Conservation (phyloP, 2,797 vertebrate species). For the Lateolabrax maculatus region DNA sequence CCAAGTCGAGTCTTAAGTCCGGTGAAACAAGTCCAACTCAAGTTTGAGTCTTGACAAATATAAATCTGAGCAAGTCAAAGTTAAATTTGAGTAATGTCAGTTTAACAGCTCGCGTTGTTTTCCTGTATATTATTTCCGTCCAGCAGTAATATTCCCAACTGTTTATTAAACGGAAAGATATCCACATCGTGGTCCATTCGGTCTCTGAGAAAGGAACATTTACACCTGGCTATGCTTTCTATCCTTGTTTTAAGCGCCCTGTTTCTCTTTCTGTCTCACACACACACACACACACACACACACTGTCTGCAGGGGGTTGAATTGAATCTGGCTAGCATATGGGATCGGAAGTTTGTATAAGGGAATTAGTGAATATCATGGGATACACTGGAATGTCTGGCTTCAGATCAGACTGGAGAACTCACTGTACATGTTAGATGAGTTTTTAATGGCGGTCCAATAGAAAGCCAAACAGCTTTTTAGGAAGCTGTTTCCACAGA, state of each 20-base stretch:
- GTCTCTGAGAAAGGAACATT: constrained; percentile 32
- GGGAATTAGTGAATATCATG: constrained; percentile 66
- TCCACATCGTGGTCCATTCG: constrained; percentile 58
- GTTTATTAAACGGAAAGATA: constrained; percentile 42
- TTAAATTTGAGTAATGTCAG: neutral
- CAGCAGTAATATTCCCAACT: constrained; percentile 10
- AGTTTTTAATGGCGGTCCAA: constrained; percentile 49
- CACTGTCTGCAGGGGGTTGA: constrained; percentile 52
- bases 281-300: constrained; percentile 18
- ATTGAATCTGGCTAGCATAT: constrained; percentile 57
- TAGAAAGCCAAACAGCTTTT: constrained; percentile 33
- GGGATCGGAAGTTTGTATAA: constrained; percentile 67
- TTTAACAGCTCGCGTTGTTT: constrained; percentile 22
- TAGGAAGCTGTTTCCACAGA: constrained; percentile 47
- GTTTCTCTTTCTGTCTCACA: constrained; percentile 20
- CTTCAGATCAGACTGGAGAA: constrained; percentile 41
- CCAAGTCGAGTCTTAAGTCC: neutral
- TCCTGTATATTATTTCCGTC: neutral
- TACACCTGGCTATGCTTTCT: constrained; percentile 25
- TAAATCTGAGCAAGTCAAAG: neutral
- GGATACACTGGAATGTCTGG: constrained; percentile 66
- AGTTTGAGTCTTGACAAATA: neutral
- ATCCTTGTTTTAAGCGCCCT: neutral
- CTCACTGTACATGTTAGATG: constrained; percentile 45
- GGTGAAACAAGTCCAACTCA: neutral